Conservation (phyloP, 2,113 vertebrate species). For the Gymnobelideus leadbeateri region DNA sequence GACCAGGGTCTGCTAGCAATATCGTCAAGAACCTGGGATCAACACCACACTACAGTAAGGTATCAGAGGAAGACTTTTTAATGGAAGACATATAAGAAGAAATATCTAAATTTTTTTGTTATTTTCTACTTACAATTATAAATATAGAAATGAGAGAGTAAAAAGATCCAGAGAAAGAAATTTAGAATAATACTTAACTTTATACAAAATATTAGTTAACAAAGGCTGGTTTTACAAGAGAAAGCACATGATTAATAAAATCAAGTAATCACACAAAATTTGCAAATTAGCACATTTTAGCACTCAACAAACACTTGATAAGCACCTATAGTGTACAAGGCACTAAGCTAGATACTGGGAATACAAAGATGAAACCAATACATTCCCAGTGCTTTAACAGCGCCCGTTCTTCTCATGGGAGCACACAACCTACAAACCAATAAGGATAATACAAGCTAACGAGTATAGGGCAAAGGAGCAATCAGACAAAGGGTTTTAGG, state of each 20-base stretch:
- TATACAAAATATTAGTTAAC: neutral
- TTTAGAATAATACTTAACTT: neutral
- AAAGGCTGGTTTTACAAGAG: neutral
- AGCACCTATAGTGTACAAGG: neutral
- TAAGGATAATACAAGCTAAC: neutral
- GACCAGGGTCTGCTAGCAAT: neutral
- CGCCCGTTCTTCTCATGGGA: neutral
- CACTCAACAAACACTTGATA: neutral
- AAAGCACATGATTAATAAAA: neutral
- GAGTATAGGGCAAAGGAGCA: neutral
- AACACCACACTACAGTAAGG: neutral
- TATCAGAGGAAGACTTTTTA: neutral
- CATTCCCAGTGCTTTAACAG: neutral
- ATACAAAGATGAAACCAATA: neutral
- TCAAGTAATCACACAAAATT: neutral
- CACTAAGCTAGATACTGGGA: neutral
- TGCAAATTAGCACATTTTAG: neutral
- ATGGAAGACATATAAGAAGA: neutral
- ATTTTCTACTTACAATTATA: neutral
- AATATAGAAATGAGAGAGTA: neutral
- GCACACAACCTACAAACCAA: neutral
- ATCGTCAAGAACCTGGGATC: neutral
- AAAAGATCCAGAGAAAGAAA: neutral
- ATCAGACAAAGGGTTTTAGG: neutral
- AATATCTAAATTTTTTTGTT: neutral